Percentiles rank a stretch among this genome's conserved stretches.
Evolutionary conservation across 2,888 invertebrate genomes (phyloP).

Genomic region (Nomada fucata): DNA sequence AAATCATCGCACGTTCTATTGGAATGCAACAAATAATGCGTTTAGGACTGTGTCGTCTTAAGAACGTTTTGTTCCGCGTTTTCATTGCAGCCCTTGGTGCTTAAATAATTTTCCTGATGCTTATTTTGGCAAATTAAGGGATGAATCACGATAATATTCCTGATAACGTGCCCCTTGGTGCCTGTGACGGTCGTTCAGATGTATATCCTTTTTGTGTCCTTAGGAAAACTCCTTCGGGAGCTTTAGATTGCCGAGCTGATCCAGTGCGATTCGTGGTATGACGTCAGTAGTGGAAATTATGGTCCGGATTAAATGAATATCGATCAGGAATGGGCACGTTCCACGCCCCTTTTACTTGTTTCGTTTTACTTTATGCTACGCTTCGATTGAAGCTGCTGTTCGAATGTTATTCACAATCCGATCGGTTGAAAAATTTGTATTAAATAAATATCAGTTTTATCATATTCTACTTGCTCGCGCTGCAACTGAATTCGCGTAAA

Average conservation of each 20-base stretch:
- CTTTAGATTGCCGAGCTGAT: neutral
- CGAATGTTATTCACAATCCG: too few species aligned
- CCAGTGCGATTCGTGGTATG: neutral
- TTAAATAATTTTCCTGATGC: neutral
- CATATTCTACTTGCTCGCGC: too few species aligned
- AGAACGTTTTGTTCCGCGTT: neutral
- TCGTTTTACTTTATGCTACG: too few species aligned
- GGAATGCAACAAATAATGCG: neutral
- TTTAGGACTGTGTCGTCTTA: neutral
- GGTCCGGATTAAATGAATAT: conserved; percentile 1
- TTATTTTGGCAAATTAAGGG: neutral
- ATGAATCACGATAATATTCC: neutral
- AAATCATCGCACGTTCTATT: conserved; percentile 13
- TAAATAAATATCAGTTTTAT: too few species aligned
- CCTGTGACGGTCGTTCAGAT: neutral
- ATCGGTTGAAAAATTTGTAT: too few species aligned
- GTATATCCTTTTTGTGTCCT: neutral
- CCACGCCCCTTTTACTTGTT: neutral
- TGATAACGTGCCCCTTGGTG: neutral
- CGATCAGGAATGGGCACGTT: neutral
- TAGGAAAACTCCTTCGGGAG: neutral
- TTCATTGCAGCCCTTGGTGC: neutral
- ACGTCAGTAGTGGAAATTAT: conserved; percentile 1
- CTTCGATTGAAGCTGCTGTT: neutral
- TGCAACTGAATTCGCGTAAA: too few species aligned